Conservation (phyloP, 2,888 invertebrate genomes). For the Syrista parreyssii region DNA sequence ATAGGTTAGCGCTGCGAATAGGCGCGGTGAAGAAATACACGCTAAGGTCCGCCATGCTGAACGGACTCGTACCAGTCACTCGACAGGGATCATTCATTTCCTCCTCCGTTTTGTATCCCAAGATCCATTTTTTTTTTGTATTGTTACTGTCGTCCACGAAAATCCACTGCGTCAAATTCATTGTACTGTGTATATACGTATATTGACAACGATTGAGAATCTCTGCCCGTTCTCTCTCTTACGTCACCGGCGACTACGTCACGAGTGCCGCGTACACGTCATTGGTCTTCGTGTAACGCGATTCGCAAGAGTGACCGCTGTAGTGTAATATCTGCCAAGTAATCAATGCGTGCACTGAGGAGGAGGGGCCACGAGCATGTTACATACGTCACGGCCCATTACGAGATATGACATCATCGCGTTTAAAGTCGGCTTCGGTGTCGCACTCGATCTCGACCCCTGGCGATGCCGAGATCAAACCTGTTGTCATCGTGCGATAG, state of each 20-base stretch:
- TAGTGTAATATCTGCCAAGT: constrained; percentile 3
- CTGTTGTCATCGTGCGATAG: constrained; percentile 13
- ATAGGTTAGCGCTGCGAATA: neutral
- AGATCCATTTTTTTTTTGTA: neutral
- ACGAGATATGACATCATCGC: constrained; percentile 43
- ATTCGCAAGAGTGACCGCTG: constrained; percentile 18
- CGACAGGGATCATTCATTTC: neutral
- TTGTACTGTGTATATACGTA: too few species aligned
- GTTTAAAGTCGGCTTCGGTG: constrained; percentile 26
- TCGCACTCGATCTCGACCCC: constrained; percentile 5
- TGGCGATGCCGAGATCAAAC: constrained; percentile 12
- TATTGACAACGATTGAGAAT: constrained; percentile 12
- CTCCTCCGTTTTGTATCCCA: neutral
- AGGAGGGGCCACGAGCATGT: neutral
- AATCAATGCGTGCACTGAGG: neutral
- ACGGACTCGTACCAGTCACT: too few species aligned
- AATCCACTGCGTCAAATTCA: neutral
- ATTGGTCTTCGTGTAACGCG: constrained; percentile 25
- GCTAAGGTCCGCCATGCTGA: neutral
- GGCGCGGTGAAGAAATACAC: neutral
- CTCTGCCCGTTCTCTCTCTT: constrained; percentile 10
- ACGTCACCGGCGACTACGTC: constrained; percentile 33
- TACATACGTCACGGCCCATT: constrained; percentile 39
- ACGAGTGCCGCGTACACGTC: constrained; percentile 26
- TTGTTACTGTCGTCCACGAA: neutral